Evolutionary conservation across 2,113 vertebrate genomes (phyloP).

Genomic region (Trogon surrucura): DNA sequence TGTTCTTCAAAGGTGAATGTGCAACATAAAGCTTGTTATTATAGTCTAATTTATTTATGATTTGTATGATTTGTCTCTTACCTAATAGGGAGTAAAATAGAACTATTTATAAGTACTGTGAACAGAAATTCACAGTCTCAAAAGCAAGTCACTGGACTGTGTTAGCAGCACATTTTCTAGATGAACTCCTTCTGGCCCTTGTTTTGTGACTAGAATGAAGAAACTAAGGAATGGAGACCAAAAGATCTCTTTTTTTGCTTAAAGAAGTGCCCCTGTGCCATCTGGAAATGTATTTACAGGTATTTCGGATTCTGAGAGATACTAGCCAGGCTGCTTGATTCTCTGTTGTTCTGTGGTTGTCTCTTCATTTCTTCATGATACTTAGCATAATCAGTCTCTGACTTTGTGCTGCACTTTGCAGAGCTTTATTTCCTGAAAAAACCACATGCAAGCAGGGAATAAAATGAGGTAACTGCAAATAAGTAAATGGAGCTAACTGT

Average conservation of each 20-base stretch:
- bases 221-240: background rate
- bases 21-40: background rate
- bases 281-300: background rate
- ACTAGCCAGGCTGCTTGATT: background rate
- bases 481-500: background rate
- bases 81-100: background rate
- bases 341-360: background rate
- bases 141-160: background rate
- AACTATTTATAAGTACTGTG: background rate
- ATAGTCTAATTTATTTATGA: background rate
- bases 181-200: background rate
- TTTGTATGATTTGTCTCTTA: background rate
- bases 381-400: background rate
- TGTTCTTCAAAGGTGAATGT: background rate
- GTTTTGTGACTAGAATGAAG: conserved; percentile 3
- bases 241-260: background rate
- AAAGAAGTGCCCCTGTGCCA: background rate
- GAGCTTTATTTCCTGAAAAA: background rate
- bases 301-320: background rate
- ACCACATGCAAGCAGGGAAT: background rate
- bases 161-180: background rate
- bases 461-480: background rate
- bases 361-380: background rate
- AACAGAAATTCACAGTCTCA: background rate
- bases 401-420: background rate